These are phyloP conservation scores for Tetramorium alpestre DNA, from an alignment of 1,140 invertebrate species.

Conservation along the genomic window DNA sequence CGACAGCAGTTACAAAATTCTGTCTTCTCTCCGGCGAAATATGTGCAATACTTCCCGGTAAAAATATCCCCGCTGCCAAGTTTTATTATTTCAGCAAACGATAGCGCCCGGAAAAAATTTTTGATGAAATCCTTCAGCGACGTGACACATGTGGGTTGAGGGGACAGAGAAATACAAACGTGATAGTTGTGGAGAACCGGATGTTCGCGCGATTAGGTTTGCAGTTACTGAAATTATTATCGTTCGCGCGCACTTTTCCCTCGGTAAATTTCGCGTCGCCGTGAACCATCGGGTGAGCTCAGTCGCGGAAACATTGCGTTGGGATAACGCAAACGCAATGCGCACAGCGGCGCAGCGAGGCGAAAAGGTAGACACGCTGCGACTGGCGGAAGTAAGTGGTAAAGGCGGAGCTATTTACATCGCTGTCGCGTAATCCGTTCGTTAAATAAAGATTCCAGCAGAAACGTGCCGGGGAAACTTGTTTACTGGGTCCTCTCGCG, in stretches of 20 bases:
- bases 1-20: slow-evolving; percentile 59
- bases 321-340: slow-evolving; percentile 16
- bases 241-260: neutral
- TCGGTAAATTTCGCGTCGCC: neutral
- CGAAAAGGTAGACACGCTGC: slow-evolving; percentile 10
- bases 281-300: neutral
- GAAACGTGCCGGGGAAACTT: slow-evolving; percentile 21
- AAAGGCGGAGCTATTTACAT: slow-evolving; percentile 56
- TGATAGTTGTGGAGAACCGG: neutral
- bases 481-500: slow-evolving; percentile 29
- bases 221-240: neutral
- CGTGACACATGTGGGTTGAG: neutral
- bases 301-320: neutral
- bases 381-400: slow-evolving; percentile 46
- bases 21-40: slow-evolving; percentile 46
- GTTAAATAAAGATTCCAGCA: slow-evolving; percentile 67
- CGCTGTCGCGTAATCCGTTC: slow-evolving; percentile 64
- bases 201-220: slow-evolving; percentile 1
- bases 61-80: slow-evolving; percentile 45
- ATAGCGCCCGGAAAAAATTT: slow-evolving; percentile 21
- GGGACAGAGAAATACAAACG: slow-evolving; percentile 4
- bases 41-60: slow-evolving; percentile 38
- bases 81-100: slow-evolving; percentile 49
- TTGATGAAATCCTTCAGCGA: slow-evolving; percentile 15
- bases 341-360: neutral